These are phyloP conservation scores for Anabas testudineus DNA, from an alignment of 2,797 vertebrate genomes.

Conservation along the genomic window DNA sequence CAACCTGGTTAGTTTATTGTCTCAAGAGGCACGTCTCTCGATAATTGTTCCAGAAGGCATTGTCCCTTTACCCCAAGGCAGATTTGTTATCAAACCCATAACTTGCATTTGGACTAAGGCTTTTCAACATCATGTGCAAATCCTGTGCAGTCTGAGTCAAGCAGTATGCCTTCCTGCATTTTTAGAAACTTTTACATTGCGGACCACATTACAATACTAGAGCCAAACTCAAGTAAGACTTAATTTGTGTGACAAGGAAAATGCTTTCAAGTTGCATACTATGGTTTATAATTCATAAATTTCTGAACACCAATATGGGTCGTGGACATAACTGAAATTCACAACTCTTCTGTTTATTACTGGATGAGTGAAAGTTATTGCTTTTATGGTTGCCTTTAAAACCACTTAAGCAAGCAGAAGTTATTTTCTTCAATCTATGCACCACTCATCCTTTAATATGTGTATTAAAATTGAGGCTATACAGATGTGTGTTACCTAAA, in stretches of 20 bases:
- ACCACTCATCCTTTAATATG: conserved; percentile 35
- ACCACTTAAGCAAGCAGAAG: conserved; percentile 60
- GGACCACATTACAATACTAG: conserved; percentile 53
- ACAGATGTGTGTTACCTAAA: conserved; percentile 46
- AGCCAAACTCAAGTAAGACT: conserved; percentile 66
- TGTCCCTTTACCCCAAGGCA: conserved; percentile 61
- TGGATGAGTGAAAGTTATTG: conserved; percentile 58
- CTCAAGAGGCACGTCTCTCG: conserved; percentile 76
- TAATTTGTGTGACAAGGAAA: conserved; percentile 51
- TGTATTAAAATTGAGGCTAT: conserved; percentile 53
- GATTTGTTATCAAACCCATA: conserved; percentile 67
- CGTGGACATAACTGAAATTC: conserved; percentile 34
- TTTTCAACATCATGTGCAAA: conserved; percentile 82
- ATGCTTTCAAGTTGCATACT: conserved; percentile 62
- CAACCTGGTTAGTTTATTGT: conserved; percentile 71
- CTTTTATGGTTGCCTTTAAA: conserved; percentile 57
- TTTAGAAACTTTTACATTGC: conserved; percentile 52
- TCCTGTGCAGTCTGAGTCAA: conserved; percentile 67
- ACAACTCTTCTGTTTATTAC: conserved; percentile 30
- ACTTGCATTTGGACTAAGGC: conserved; percentile 76
- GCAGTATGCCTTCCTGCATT: conserved; percentile 52
- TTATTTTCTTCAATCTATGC: conserved; percentile 27
- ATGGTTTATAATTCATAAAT: conserved; percentile 29
- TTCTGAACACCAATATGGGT: conserved; percentile 32
- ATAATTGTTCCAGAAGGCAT: conserved; percentile 80